Base-by-base conservation (phyloP, 2,888 invertebrate species). In the Tetrapedia diversipes region DNA sequence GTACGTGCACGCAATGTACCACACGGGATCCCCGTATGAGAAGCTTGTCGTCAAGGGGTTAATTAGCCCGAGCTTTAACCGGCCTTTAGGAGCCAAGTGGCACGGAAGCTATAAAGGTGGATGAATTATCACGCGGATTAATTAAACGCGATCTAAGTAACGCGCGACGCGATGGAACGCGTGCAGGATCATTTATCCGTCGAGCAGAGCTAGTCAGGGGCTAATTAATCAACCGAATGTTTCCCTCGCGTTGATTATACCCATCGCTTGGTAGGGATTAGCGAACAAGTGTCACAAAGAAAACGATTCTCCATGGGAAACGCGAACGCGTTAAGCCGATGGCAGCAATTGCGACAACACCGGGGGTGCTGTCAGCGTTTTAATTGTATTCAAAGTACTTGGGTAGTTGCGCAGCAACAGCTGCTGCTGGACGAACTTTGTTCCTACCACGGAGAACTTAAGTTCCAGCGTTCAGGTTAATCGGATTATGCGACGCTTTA, bases 401-500 rank as follows among this genome's bases (percentile, higher is more conserved):
- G 4, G 49, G 49, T 51, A 41, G 49, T 65, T 61, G 34, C 47
- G 32, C 19, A 51, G n/a, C 61, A 57, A 6, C 24, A n/a, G n/a
- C n/a, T n/a, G 47, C 53, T 77, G 63, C 34, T 3, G 27, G 14
- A 27, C 45, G n/a, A 53, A 57, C 41, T 72, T 43, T n/a, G 37
- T n/a, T 57, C 29, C 53, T n/a, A n/a, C n/a, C 10, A 29, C 22
- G 29, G 32, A 19, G 43, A 64, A 43, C 51, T 37, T 29, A 39
- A 67, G 34, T 59, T 72, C 67, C 11, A 43, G 49, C 41, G 32
- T 53, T 63, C 27, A 19, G 32, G 10, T 57, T 57, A 63, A 78
- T 72, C 60, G 7, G 72, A 79, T 79, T 72, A 63, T 24, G 54
- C 59, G 43, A 11, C n/a, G 70, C 39, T 43, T 70, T 63, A 47